A percentile compares a stretch with the other conserved stretches of the same genome.
These are phyloP conservation scores for Hemiprocne comata DNA, from an alignment of 2,113 vertebrate species.

Conservation along the genomic window DNA sequence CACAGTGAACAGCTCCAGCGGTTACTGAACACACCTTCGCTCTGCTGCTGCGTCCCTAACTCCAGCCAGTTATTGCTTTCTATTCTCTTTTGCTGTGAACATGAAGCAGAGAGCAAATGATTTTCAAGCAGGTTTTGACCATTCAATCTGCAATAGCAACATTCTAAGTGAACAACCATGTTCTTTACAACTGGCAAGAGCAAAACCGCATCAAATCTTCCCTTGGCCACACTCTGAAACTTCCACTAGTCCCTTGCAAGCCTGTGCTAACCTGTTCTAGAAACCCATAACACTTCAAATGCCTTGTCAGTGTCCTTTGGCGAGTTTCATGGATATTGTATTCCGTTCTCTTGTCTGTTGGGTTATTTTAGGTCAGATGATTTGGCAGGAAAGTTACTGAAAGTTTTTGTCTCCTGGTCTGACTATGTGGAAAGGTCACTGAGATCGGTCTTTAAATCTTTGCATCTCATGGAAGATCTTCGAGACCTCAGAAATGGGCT, in stretches of 20 bases:
- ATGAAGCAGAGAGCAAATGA: constrained; percentile 52
- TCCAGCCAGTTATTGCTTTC: constrained; percentile 44
- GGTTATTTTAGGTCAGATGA: constrained; percentile 66
- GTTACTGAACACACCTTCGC: constrained; percentile 52
- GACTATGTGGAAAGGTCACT: constrained; percentile 72
- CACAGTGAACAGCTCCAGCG: constrained; percentile 47
- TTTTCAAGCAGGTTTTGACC: constrained; percentile 66
- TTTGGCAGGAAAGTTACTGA: constrained; percentile 74
- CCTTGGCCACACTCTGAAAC: constrained; percentile 53
- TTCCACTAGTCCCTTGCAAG: constrained; percentile 70
- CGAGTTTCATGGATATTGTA: constrained; percentile 46
- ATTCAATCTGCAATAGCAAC: constrained; percentile 32
- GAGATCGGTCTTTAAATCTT: constrained; percentile 76
- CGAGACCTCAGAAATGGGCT: constrained; percentile 71
- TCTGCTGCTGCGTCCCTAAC: constrained; percentile 26
- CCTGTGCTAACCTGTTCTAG: constrained; percentile 72
- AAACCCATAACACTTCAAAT: constrained; percentile 22
- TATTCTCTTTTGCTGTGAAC: constrained; percentile 58
- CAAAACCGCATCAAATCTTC: constrained; percentile 59
- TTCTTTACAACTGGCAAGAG: constrained; percentile 59
- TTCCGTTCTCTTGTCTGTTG: constrained; percentile 59
- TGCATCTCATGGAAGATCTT: constrained; percentile 78
- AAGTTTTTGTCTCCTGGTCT: constrained; percentile 76
- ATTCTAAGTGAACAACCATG: constrained; percentile 19
- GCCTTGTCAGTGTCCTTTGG: constrained; percentile 56